Conservation (phyloP, 2,888 invertebrate species). For the Catocala sponsa region DNA sequence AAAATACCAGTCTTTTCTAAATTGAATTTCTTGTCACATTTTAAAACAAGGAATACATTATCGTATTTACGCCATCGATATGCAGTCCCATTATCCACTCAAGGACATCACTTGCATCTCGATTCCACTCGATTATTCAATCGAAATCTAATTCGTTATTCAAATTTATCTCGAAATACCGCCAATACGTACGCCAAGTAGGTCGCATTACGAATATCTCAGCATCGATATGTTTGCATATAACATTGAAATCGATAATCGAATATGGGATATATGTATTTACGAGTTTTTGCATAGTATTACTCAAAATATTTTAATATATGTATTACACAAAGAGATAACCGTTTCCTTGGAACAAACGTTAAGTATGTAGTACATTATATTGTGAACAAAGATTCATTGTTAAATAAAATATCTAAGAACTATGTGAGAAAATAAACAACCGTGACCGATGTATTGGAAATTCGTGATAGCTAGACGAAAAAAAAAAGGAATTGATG, state of each 20-base stretch:
- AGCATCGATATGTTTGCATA: conserved; percentile 21
- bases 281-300: conserved; percentile 4
- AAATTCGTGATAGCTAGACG: conserved; percentile 30
- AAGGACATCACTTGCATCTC: conserved; percentile 17
- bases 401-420: conserved; percentile 20
- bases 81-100: background rate
- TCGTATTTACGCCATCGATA: background rate
- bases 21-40: too few species aligned
- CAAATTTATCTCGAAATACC: conserved; percentile 9
- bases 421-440: conserved; percentile 34
- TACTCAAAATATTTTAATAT: too few species aligned
- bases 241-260: conserved; percentile 10
- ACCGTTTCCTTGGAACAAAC: background rate
- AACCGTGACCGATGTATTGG: conserved; percentile 34
- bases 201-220: conserved; percentile 20
- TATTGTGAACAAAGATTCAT: conserved; percentile 20
- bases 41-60: too few species aligned
- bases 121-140: conserved; percentile 12
- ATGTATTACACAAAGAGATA: too few species aligned
- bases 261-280: conserved; percentile 1
- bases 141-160: conserved; percentile 11
- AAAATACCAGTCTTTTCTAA: too few species aligned
- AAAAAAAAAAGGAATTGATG: conserved; percentile 4
- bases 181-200: conserved; percentile 10
- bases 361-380: background rate